These are phyloP conservation scores for Bucco capensis DNA, from an alignment of 2,113 vertebrate species.

Conservation along the genomic window DNA sequence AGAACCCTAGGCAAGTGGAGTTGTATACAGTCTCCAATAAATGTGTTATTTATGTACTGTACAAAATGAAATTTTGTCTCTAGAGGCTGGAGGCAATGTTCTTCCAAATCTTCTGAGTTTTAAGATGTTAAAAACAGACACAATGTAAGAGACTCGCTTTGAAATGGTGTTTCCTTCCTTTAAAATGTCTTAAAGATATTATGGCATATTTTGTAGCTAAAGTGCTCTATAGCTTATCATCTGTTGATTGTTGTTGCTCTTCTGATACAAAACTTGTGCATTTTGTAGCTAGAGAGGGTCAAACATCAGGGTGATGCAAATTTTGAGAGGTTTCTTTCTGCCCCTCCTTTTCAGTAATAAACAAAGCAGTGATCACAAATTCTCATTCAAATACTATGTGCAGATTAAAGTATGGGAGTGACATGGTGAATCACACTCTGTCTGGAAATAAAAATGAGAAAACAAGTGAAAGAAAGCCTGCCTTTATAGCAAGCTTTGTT, in stretches of 20 bases:
- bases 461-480: neutral
- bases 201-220: neutral
- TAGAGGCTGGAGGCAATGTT: neutral
- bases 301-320: neutral
- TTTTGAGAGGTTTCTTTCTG: neutral
- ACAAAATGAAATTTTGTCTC: neutral
- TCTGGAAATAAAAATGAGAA: neutral
- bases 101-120: neutral
- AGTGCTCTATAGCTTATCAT: neutral
- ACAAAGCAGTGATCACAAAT: neutral
- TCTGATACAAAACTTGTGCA: neutral
- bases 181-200: neutral
- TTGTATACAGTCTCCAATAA: neutral
- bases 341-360: neutral
- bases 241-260: neutral
- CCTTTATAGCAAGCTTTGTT: neutral
- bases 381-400: neutral
- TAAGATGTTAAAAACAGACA: neutral
- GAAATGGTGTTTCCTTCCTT: neutral
- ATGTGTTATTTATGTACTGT: neutral
- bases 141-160: neutral
- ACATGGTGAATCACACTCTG: neutral
- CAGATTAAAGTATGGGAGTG: neutral
- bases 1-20: neutral
- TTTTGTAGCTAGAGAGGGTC: neutral